Evolutionary conservation across 2,113 vertebrate genomes (phyloP).

Genomic region (Dryoscopus gambensis): DNA sequence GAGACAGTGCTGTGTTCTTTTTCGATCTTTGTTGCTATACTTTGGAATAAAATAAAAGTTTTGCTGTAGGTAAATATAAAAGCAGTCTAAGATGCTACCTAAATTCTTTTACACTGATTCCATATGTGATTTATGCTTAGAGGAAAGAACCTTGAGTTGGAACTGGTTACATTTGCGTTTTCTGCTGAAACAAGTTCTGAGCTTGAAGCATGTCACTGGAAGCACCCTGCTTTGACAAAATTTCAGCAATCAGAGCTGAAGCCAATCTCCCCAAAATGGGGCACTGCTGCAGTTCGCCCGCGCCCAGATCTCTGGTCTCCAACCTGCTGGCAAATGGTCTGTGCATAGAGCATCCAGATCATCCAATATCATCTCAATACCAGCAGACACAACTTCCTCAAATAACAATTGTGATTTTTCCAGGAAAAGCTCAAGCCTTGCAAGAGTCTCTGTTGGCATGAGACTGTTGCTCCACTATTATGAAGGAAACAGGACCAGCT

Average conservation of each 20-base stretch:
- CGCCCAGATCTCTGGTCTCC: not conserved
- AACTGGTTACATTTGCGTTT: not conserved
- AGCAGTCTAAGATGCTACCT: not conserved
- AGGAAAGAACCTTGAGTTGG: not conserved
- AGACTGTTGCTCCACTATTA: not conserved
- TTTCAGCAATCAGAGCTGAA: not conserved
- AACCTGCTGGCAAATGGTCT: not conserved
- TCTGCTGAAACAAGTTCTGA: not conserved
- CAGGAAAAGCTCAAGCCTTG: not conserved
- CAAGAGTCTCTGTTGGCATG: not conserved
- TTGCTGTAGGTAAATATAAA: not conserved
- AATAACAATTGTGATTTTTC: not conserved
- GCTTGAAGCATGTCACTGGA: not conserved
- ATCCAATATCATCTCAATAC: not conserved
- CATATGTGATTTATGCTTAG: not conserved
- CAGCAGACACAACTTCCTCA: not conserved
- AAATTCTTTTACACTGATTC: not conserved
- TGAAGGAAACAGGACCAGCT: not conserved
- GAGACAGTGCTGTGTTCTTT: not conserved
- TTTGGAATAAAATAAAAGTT: constrained; percentile 9
- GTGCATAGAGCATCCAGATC: not conserved
- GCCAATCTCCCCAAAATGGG: not conserved
- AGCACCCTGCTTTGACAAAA: not conserved
- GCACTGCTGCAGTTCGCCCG: accelerated
- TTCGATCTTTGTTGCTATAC: not conserved